Base-by-base conservation (phyloP, 2,797 vertebrate species). In the Lagodon rhomboides region DNA sequence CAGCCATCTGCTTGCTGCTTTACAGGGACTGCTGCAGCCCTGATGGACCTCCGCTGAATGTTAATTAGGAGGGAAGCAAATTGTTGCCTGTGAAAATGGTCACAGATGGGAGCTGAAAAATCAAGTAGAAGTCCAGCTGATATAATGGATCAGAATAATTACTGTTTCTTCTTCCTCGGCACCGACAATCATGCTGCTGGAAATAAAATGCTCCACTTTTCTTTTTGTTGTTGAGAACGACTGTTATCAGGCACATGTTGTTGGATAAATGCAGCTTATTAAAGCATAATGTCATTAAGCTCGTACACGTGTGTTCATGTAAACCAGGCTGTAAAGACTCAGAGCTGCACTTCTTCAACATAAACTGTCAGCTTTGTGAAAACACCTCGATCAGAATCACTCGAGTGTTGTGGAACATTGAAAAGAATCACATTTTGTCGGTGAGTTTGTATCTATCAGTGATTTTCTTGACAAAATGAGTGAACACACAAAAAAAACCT, bases 1-100 rank as follows among this genome's bases (percentile, higher is more conserved):
- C 75, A 61, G 77, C 82, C 85, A 82, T 84, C 85, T 87, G 86
- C 77, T 67, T 63, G 54, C 76, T 64, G 75, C 75, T 65, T 79
- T 2, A 60, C 10, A 85, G 80, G 30, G 70, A 59, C 49, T 44
- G 50, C 34, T 69, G 70, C 66, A 54, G 30, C 69, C 67, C 54
- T 44, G 82, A 61, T 12, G 46, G 64, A 79, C 82, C 67, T 67
- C 66, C 0, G 67, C 68, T 67, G 81, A 77, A 83, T 81, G 63
- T 69, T 85, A 75, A 90, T 85, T 12, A 80, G 73, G 38, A 53
- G 34, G 77, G 83, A 77, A 43, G 71, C 71, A 49, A 81, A 83
- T 74, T 79, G 80, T 56, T 55, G 64, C 64, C n/a, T 2, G 5
- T 23, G 18, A 80, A 80, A 82, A 77, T 50, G 53, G 51, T 61